Conservation (phyloP, 2,888 invertebrate genomes). For the Uloborus plumipes region DNA sequence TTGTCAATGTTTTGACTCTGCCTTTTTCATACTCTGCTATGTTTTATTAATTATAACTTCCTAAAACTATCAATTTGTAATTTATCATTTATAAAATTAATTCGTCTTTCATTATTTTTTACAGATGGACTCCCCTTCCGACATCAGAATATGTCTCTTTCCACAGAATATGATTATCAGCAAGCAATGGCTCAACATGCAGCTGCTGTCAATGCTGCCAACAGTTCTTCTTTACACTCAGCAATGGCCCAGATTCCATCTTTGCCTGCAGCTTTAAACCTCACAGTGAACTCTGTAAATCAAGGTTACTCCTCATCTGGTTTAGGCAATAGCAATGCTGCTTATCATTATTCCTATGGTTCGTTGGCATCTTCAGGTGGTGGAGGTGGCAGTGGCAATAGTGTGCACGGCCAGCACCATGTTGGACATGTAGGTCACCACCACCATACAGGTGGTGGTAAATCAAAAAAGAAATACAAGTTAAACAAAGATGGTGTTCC, state of each 20-base stretch:
- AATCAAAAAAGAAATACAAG: conserved; percentile 66
- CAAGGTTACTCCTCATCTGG: conserved; percentile 48
- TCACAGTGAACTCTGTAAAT: conserved; percentile 65
- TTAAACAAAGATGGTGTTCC: conserved; percentile 67
- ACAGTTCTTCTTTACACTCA: conserved; percentile 65
- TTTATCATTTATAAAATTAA: not conserved
- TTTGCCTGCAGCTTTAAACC: conserved; percentile 66
- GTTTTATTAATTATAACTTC: not conserved
- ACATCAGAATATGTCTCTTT: conserved; percentile 62
- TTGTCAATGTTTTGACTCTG: too few species aligned
- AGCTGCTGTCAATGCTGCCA: conserved; percentile 63
- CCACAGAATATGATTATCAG: conserved; percentile 64
- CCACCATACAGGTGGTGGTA: conserved; percentile 56
- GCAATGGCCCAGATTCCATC: conserved; percentile 66
- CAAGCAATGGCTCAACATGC: conserved; percentile 66
- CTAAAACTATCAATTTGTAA: not conserved
- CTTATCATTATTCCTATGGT: conserved; percentile 60
- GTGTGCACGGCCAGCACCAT: conserved; percentile 51
- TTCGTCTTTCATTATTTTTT: not conserved
- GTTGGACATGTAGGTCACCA: conserved; percentile 50
- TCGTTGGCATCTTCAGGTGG: conserved; percentile 45
- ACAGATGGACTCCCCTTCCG: conserved; percentile 63
- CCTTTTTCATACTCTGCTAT: too few species aligned
- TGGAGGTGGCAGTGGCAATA: conserved; percentile 42
- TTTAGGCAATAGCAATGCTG: conserved; percentile 59